These are phyloP conservation scores for Cynocephalus volans DNA, from an alignment of 2,113 vertebrate genomes.

Conservation along the genomic window DNA sequence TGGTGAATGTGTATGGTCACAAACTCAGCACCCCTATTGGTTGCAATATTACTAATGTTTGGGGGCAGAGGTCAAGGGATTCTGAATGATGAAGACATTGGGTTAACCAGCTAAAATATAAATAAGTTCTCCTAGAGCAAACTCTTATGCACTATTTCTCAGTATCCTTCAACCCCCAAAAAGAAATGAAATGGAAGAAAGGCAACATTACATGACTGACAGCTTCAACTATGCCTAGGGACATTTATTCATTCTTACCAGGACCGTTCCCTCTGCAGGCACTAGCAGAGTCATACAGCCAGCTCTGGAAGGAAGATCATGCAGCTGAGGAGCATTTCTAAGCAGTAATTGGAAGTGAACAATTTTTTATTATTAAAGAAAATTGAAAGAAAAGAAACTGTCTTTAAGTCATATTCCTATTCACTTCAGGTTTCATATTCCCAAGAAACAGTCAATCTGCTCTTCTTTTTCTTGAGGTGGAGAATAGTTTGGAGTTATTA, in stretches of 20 bases:
- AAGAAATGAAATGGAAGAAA: not conserved
- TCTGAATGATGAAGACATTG: not conserved
- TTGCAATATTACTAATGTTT: too few relatives aligned
- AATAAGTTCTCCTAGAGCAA: not conserved
- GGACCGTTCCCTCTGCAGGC: not conserved
- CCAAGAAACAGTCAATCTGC: not conserved
- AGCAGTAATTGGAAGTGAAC: not conserved
- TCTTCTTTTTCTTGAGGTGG: not conserved
- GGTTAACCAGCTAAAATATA: not conserved
- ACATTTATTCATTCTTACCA: not conserved
- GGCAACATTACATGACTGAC: not conserved
- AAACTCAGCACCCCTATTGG: not conserved
- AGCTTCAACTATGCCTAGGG: not conserved
- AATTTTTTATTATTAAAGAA: not conserved
- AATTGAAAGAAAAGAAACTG: not conserved
- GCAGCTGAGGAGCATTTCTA: not conserved
- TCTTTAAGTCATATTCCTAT: not conserved
- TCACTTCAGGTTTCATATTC: not conserved
- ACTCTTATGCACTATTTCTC: not conserved
- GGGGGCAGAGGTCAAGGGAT: not conserved
- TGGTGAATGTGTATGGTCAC: not conserved
- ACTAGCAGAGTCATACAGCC: not conserved
- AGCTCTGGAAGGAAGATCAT: not conserved
- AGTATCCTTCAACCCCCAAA: not conserved
- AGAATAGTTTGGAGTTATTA: not conserved